Base-by-base conservation (phyloP, 2,113 vertebrate species). In the Phoenicopterus ruber region DNA sequence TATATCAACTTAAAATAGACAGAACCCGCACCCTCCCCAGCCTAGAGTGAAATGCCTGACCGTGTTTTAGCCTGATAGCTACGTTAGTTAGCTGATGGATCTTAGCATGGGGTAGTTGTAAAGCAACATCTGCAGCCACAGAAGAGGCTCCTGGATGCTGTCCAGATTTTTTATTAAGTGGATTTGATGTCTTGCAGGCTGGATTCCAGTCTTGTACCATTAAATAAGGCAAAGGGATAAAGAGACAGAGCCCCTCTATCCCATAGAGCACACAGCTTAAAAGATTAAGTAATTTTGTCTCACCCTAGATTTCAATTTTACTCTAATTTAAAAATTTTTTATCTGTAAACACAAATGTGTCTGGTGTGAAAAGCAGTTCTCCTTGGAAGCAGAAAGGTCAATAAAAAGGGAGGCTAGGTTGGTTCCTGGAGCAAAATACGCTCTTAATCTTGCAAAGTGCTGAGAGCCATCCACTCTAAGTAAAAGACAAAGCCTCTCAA, bases 221-320 rank as follows among this genome's bases (percentile, higher is more conserved):
- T 96, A 92, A 94, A 84, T 40, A 58, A 95, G 87, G 82, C 87
- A 96, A 90, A 94, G 38, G 69, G 87, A 94, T 94, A 88, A 94
- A 82, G 36, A 90, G 57, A 52, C 81, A 93, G 94, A 89, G 42
- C 11, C 82, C 57, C n/a, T 88, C 90, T 77, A 91, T 90, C 71
- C 94, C 77, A 77, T 2, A 81, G 42, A 70, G 36, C 73, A 55
- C 32, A 46, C 32, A 61, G 91, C 88, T 96, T 94, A 96, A 96
- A 94, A 96, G 95, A 96, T 96, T 90, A 94, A 94, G 65, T 44
- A 65, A 89, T 95, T 94, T 72, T 77, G 92, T 91, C 86, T 96
- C 84, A 74, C 66, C 36, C 80, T 8, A 90, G 71, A 92, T 90
- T 95, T 88, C 67, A 84, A 76, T 94, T 94, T 94, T 90, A 88